Evolutionary conservation across 2,888 invertebrate genomes (phyloP), one percentile per base, ranked within the genome.

Genomic region (Tribolium freemani): DNA sequence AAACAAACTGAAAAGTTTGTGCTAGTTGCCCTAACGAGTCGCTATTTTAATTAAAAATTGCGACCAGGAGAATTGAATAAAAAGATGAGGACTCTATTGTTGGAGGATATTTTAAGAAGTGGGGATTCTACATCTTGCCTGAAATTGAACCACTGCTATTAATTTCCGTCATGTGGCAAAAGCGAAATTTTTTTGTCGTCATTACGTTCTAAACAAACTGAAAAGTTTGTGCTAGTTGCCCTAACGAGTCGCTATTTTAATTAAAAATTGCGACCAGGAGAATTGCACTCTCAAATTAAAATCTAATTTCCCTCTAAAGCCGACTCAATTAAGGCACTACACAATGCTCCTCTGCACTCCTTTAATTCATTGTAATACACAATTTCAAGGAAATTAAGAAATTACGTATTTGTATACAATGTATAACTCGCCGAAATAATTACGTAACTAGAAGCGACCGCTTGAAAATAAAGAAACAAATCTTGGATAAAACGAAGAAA

Each of bases 41-140:
- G 16, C 44, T 45, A 58, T 8, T 58, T 58, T 58, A 58, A 58
- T 58, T 58, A 58, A 58, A 58, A 58, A 58, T 16, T 45, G 44
- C 57, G 31, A 10, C 31, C 16, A 16, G 13, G 60, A 48, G 48
- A 60, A 48, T 46, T 60, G 48, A 48, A 60, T 21, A 60, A 60
- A 58, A 60, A 60, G 48, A 60, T 60, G 60, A 48, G 46, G 26
- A 60, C 60, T 58, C 58, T 26, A 60, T 60, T 60, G 60, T 60
- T 48, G 26, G 26, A 4, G 26, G 26, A 60, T 44, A 46, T 60
- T 60, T 48, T 60, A 48, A 60, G 60, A 60, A 60, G 46, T 46
- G 46, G 8, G 46, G 26, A 21, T 20, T 60, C 60, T 60, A 60
- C 45, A 44, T 60, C 48, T 48, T 60, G 45, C 20, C 46, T 60